These are phyloP conservation scores for Creontiades dilutus DNA, from an alignment of 2,888 invertebrate genomes.

Conservation along the genomic window DNA sequence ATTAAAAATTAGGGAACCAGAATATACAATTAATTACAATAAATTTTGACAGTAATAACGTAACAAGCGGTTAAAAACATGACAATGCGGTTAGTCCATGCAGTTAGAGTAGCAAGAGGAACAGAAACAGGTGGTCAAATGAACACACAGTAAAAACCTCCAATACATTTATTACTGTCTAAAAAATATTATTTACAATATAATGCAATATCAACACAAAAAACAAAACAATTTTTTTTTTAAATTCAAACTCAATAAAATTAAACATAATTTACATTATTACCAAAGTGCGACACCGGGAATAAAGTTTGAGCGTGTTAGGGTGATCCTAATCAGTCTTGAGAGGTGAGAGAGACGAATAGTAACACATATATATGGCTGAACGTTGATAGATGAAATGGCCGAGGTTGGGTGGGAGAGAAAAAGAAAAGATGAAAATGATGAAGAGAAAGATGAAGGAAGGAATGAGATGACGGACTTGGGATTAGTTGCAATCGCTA, in stretches of 20 bases:
- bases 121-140: not conserved
- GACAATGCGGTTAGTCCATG: conserved; percentile 7
- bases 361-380: conserved; percentile 4
- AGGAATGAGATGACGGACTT: conserved; percentile 26
- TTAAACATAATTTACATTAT: conserved; percentile 23
- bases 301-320: conserved; percentile 16
- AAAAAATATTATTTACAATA: conserved; percentile 26
- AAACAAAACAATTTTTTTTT: not conserved
- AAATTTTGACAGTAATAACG: not conserved
- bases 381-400: not conserved
- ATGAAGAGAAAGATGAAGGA: not conserved
- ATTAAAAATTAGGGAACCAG: no score
- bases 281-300: conserved; percentile 6
- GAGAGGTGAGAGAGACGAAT: not conserved
- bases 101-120: conserved; percentile 4
- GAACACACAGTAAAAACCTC: conserved; percentile 1
- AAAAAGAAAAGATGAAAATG: not conserved
- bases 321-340: conserved; percentile 46
- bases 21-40: no score
- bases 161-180: not conserved
- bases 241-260: not conserved
- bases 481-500: conserved; percentile 17
- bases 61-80: not conserved
- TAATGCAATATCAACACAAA: conserved; percentile 37
- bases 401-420: not conserved